phyloP scores from a whole-genome alignment of 2,113 vertebrate genomes.

The Psammodynastes pulverulentus region DNA sequence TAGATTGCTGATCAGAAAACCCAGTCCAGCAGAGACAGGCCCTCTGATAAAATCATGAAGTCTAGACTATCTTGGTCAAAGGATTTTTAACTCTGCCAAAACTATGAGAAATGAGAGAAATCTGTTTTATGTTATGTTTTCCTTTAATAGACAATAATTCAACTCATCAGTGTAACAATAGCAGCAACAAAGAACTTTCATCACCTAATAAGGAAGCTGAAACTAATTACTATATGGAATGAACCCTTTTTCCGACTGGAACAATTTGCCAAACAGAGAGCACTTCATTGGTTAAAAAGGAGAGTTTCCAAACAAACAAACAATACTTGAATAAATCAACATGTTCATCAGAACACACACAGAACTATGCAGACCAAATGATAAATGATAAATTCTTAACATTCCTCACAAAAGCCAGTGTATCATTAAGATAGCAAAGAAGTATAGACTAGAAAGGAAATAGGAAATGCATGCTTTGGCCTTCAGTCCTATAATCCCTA shows the following conservation, averaged over 20 bases:
- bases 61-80: conserved; percentile 19
- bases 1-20: neutral
- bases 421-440: neutral
- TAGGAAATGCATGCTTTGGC: neutral
- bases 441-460: neutral
- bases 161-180: conserved; percentile 12
- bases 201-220: neutral
- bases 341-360: neutral
- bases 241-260: neutral
- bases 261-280: neutral
- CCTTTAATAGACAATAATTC: conserved; percentile 19
- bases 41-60: conserved; percentile 28
- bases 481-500: neutral
- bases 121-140: conserved; percentile 21
- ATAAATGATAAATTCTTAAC: neutral
- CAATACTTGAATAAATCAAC: neutral
- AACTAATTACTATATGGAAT: neutral
- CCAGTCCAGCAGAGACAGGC: neutral
- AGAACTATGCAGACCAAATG: neutral
- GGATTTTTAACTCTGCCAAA: neutral
- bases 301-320: neutral
- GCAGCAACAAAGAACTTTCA: conserved; percentile 18
- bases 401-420: neutral
- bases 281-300: neutral
- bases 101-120: neutral